Evolutionary conservation across 35 echinoderm and acorn worm genomes (phyloP), one percentile per base, ranked within the genome.

Genomic region (Anneissia japonica): DNA sequence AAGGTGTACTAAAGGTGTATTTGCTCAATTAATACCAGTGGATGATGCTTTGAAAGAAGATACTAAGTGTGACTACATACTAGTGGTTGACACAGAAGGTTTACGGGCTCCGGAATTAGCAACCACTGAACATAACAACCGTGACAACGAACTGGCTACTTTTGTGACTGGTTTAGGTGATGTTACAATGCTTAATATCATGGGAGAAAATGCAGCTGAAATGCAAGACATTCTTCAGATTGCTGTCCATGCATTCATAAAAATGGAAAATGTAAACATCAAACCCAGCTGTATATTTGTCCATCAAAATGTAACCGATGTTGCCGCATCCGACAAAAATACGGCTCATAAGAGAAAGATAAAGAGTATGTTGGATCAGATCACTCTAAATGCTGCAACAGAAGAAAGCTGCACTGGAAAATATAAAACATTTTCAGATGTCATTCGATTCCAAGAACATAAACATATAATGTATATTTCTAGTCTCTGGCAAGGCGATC

Each of bases 81-180:
- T 77, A 0, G 36, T 80, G 0, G 76, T 81, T 28, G 38, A 88
- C 10, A 88, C 76, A 56, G 76, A 87, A 41, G 39, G 37, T 32
- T 43, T 88, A 26, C 21, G 39, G 39, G 37, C 86, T 30, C 86
- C 73, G 21, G 37, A 79, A 56, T 74, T 19, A 4, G 45, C 36
- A 11, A 32, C 73, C 31, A 34, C 33, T 1, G 40, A 45, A 16
- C 32, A 77, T 32, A 37, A 77, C 77, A 74, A 74, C 28, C 45
- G 31, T 87, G 30, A 87, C 26, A 87, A 87, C 75, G 86, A 87
- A 72, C 38, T 87, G 37, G 76, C 86, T 14, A 87, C 86, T 34
- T 74, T 87, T 64, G 76, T 77, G 4, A 35, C 80, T n/a, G 77
- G 86, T 64, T 41, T 87, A 31, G 36, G 73, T 33, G 85, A 87